Conservation (phyloP, 2,797 vertebrate genomes). For the Galago senegalensis region DNA sequence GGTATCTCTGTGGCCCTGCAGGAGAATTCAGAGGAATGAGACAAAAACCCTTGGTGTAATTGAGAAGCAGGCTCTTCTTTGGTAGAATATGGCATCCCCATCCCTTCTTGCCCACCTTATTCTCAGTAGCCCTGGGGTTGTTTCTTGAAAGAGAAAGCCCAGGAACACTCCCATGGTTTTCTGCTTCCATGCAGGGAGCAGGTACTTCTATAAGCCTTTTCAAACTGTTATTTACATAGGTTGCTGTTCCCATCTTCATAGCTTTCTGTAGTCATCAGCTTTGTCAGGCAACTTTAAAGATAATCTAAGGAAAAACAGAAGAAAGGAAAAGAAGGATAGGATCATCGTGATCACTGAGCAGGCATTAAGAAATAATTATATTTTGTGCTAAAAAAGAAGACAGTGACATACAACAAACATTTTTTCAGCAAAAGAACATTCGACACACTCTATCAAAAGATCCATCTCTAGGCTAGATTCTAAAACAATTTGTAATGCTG, state of each 20-base stretch:
- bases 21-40: neutral
- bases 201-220: neutral
- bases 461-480: neutral
- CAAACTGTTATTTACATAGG: neutral
- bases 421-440: neutral
- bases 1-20: neutral
- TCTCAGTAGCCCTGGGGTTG: neutral
- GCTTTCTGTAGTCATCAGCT: neutral
- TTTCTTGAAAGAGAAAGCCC: neutral
- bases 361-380: neutral
- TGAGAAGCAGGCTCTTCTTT: neutral
- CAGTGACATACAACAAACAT: neutral
- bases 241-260: neutral
- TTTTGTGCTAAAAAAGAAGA: neutral
- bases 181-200: neutral
- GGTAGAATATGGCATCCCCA: neutral
- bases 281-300: neutral
- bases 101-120: neutral
- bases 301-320: neutral
- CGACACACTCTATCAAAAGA: neutral
- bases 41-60: neutral
- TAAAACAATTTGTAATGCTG: slow-evolving; percentile 16
- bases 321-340: neutral
- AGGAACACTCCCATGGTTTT: neutral
- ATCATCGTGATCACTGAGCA: neutral